Evolutionary conservation across 2,888 invertebrate species (phyloP).

Genomic region (Amblyjoppa fuscipennis): DNA sequence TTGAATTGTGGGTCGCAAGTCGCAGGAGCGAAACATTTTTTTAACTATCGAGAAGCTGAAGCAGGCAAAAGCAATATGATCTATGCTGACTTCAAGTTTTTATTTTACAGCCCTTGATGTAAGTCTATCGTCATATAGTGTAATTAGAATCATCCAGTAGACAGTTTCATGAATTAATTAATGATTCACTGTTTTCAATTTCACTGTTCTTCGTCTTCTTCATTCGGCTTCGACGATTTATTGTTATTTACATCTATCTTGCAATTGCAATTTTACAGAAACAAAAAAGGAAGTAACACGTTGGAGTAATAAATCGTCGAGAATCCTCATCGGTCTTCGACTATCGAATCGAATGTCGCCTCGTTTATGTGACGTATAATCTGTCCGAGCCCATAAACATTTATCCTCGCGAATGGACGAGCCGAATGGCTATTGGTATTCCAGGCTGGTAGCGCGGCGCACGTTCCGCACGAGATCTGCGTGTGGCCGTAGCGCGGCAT

Average conservation of each 20-base stretch:
- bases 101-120: not conserved
- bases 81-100: not conserved
- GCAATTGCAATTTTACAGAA: not conserved
- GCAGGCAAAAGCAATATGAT: not conserved
- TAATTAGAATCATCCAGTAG: not conserved
- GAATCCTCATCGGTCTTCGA: conserved; percentile 15
- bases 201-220: not conserved
- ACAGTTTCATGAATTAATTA: not conserved
- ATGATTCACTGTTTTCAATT: not conserved
- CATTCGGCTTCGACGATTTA: not conserved
- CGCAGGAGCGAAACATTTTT: not conserved
- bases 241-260: not conserved
- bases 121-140: not conserved
- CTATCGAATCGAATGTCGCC: conserved; percentile 52
- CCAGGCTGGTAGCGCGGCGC: conserved; percentile 68
- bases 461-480: conserved; percentile 61
- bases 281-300: not conserved
- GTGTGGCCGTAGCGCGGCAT: conserved; percentile 78
- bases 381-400: conserved; percentile 74
- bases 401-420: conserved; percentile 68
- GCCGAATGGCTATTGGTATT: conserved; percentile 80
- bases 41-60: not conserved
- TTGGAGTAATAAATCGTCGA: conserved; percentile 39
- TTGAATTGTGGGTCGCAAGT: not conserved
- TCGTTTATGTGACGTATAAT: conserved; percentile 71